A percentile compares a stretch with the other conserved stretches of the same genome.
Evolutionary conservation across 2,888 invertebrate genomes (phyloP).

Genomic region (Drosophila macrospina): DNA sequence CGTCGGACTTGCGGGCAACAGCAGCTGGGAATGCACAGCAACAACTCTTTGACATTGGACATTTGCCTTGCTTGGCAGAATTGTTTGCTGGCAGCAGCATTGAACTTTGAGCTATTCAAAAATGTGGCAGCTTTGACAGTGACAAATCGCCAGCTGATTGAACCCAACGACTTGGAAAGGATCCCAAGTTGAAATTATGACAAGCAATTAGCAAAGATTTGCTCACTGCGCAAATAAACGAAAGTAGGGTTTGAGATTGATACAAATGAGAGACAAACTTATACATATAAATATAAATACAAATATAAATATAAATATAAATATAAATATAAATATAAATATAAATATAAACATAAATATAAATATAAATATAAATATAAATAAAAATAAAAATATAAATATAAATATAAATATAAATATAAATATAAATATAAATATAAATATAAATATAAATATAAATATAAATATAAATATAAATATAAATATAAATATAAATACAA

Average conservation of each 20-base stretch:
- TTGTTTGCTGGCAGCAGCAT: conserved; percentile 30
- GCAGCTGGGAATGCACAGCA: conserved; percentile 38
- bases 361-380: no score
- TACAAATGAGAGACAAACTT: background rate
- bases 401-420: no score
- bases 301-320: no score
- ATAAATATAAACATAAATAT: no score
- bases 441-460: no score
- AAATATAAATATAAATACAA: no score
- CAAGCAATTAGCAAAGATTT: conserved; percentile 45
- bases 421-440: no score
- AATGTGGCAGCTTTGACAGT: conserved; percentile 33
- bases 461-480: no score
- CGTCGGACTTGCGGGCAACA: conserved; percentile 42
- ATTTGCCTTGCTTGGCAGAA: conserved; percentile 4
- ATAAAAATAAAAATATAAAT: no score
- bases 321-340: no score
- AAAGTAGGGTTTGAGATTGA: background rate
- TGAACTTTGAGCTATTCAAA: conserved; percentile 37
- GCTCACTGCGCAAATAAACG: background rate
- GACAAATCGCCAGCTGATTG: conserved; percentile 42
- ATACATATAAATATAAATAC: no score
- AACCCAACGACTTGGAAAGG: conserved; percentile 15
- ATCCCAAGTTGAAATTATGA: conserved; percentile 19
- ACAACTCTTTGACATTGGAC: conserved; percentile 48